A percentile compares a stretch with the other conserved stretches of the same genome.
phyloP scores from a whole-genome alignment of 2,797 vertebrate species.

The Pseudochirops corinnae region DNA sequence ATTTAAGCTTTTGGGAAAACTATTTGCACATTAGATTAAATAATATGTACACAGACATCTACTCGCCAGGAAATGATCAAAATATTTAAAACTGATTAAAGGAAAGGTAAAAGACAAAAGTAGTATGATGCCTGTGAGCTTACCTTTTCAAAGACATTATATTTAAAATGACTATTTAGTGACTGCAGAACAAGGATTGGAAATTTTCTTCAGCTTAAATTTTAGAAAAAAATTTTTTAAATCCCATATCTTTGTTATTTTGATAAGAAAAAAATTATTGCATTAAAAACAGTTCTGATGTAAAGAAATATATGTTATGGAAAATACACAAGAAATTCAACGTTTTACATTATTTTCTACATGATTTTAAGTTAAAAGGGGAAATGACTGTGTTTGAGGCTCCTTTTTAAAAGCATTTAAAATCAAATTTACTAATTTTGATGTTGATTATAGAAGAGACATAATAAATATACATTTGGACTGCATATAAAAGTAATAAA shows the following conservation, averaged over 20 bases:
- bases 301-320: not conserved
- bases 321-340: constrained; percentile 24
- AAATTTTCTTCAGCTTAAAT: not conserved
- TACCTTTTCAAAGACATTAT: not conserved
- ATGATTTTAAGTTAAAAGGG: not conserved
- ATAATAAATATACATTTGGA: not conserved
- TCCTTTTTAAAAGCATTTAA: not conserved
- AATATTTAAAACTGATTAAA: constrained; percentile 39
- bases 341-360: constrained; percentile 13
- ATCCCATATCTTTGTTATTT: not conserved
- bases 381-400: not conserved
- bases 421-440: not conserved
- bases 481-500: not conserved
- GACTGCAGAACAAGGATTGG: not conserved
- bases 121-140: not conserved
- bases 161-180: not conserved
- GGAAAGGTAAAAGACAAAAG: constrained; percentile 9
- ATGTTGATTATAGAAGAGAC: not conserved
- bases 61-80: constrained; percentile 14
- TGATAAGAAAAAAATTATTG: constrained; percentile 16
- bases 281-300: not conserved
- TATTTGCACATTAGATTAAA: constrained; percentile 1
- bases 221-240: not conserved
- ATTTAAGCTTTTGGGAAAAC: constrained; percentile 33
- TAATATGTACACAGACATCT: not conserved